A percentile compares a stretch with the other conserved stretches of the same genome.
These are phyloP conservation scores for Cryptocephalus moraei DNA, from an alignment of 2,888 invertebrate genomes.

Conservation along the genomic window DNA sequence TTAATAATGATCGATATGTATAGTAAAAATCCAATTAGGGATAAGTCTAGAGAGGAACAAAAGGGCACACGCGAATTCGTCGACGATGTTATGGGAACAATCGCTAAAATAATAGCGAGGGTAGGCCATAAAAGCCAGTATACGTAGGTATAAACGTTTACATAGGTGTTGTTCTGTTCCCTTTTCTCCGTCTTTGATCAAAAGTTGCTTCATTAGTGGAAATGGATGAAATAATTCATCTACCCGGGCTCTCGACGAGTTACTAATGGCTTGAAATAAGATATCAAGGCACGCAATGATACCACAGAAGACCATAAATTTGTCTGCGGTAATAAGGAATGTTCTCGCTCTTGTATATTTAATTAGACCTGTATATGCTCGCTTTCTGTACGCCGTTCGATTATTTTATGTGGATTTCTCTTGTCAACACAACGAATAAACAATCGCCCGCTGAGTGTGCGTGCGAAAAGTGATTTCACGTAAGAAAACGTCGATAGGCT, in stretches of 20 bases:
- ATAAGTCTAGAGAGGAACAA: too few relatives aligned
- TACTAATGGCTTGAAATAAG: constrained; percentile 40
- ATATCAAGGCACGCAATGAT: constrained; percentile 41
- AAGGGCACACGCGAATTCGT: too few relatives aligned
- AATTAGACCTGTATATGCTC: constrained; percentile 10
- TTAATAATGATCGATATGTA: too few relatives aligned
- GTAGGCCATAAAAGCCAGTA: too few relatives aligned
- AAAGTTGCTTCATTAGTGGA: constrained; percentile 39
- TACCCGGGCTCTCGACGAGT: constrained; percentile 18
- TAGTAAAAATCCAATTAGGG: too few relatives aligned
- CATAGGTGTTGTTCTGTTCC: too few relatives aligned
- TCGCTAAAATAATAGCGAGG: too few relatives aligned
- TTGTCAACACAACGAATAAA: background rate
- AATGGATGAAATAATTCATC: constrained; percentile 38
- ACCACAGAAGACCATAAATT: constrained; percentile 32
- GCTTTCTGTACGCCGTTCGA: background rate
- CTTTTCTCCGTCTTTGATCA: constrained; percentile 20
- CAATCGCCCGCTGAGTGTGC: background rate
- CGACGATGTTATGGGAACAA: too few relatives aligned
- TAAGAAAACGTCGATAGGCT: too few relatives aligned
- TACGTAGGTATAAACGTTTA: too few relatives aligned
- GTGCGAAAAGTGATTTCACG: background rate
- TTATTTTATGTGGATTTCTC: background rate
- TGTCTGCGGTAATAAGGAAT: constrained; percentile 32
- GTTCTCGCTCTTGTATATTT: constrained; percentile 19